phyloP scores from a whole-genome alignment of 2,797 vertebrate species.

The Tenualosa thibaudeaui region DNA sequence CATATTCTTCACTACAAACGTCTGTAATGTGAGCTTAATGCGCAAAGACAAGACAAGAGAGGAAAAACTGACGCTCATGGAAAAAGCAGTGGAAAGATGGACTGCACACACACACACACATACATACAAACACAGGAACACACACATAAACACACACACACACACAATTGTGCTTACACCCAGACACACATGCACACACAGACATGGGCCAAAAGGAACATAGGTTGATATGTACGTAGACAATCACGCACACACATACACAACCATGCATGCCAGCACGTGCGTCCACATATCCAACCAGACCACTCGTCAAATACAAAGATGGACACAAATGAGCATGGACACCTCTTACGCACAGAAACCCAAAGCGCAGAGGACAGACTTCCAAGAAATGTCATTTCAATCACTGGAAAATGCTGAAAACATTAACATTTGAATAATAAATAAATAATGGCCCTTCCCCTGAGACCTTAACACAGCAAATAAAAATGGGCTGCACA shows the following conservation, averaged over 20 bases:
- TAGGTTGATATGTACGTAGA: not conserved
- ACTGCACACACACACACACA: not conserved
- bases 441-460: not conserved
- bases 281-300: not conserved
- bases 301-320: not conserved
- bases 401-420: slow-evolving; percentile 10
- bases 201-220: not conserved
- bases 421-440: not conserved
- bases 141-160: not conserved
- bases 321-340: not conserved
- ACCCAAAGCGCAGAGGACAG: not conserved
- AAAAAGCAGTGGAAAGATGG: not conserved
- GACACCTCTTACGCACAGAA: slow-evolving; percentile 17
- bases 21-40: not conserved
- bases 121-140: not conserved
- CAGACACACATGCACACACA: not conserved
- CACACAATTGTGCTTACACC: not conserved
- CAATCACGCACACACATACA: not conserved
- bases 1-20: not conserved
- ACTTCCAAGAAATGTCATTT: not conserved
- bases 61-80: not conserved
- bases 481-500: not conserved
- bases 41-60: not conserved
- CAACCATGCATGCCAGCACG: not conserved
- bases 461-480: not conserved